These are phyloP conservation scores for Macrotus californicus DNA, from an alignment of 2,113 vertebrate genomes.

Conservation along the genomic window DNA sequence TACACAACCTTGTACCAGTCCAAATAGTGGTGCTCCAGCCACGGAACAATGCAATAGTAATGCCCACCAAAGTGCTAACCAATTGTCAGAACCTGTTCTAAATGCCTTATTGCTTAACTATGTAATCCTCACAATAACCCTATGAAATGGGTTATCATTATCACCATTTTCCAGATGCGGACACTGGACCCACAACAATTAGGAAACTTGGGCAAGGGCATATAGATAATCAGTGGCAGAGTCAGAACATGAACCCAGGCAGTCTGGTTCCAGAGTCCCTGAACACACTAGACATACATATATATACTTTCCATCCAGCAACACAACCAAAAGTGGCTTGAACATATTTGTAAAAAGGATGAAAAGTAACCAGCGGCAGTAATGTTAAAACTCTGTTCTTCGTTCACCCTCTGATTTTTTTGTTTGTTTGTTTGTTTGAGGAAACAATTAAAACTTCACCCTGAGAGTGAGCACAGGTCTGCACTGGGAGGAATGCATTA, in stretches of 20 bases:
- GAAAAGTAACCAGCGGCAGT: not conserved
- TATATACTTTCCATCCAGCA: not conserved
- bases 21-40: not conserved
- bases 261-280: not conserved
- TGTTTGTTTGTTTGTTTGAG: not conserved
- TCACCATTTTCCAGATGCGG: not conserved
- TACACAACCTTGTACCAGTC: not conserved
- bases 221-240: not conserved
- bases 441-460: conserved; percentile 12
- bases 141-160: not conserved
- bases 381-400: not conserved
- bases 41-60: not conserved
- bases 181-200: not conserved
- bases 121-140: not conserved
- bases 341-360: not conserved
- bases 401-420: not conserved
- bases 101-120: not conserved
- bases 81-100: not conserved
- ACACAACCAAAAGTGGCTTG: not conserved
- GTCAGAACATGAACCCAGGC: not conserved
- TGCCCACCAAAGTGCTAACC: not conserved
- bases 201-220: not conserved
- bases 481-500: not conserved
- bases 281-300: not conserved
- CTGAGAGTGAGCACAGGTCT: not conserved